phyloP scores from a whole-genome alignment of 92 coral and sea anemone genomes.

The Chrysogorgia sp. region DNA sequence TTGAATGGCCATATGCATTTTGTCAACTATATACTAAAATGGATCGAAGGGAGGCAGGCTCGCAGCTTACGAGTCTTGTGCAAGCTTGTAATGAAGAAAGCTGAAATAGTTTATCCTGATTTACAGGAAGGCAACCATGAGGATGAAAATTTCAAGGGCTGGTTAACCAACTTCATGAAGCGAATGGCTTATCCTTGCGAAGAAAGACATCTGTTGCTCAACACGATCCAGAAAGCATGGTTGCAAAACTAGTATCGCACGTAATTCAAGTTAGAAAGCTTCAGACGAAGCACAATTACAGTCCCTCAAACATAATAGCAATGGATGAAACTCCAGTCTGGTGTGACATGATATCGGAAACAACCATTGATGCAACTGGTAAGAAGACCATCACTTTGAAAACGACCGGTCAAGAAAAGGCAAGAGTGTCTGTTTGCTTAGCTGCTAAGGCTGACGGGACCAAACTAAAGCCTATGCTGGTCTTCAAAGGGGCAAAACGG shows the following conservation, averaged over 20 bases:
- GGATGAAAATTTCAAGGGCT: conserved; percentile 75
- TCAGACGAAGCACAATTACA: conserved; percentile 63
- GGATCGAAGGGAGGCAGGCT: too few relatives aligned
- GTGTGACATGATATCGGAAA: conserved; percentile 69
- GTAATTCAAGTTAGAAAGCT: conserved; percentile 41
- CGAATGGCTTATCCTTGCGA: conserved; percentile 55
- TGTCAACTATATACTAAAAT: too few relatives aligned
- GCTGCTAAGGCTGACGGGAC: too few relatives aligned
- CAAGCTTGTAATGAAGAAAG: too few relatives aligned
- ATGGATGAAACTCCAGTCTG: too few relatives aligned
- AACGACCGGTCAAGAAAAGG: conserved; percentile 67
- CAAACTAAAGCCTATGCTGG: too few relatives aligned
- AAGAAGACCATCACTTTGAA: conserved; percentile 53
- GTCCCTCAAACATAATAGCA: conserved; percentile 57
- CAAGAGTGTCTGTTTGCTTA: conserved; percentile 71
- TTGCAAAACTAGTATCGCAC: not conserved
- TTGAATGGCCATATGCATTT: too few relatives aligned
- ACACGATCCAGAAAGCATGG: not conserved
- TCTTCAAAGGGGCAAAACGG: too few relatives aligned
- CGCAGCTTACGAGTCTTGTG: too few relatives aligned
- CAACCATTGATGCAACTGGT: conserved; percentile 63
- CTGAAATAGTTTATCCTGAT: too few relatives aligned
- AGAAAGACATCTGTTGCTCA: not conserved
- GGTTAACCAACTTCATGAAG: conserved; percentile 67
- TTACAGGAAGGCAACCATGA: too few relatives aligned